Conservation (phyloP, 2,888 invertebrate genomes). For the Penaeus monodon region DNA sequence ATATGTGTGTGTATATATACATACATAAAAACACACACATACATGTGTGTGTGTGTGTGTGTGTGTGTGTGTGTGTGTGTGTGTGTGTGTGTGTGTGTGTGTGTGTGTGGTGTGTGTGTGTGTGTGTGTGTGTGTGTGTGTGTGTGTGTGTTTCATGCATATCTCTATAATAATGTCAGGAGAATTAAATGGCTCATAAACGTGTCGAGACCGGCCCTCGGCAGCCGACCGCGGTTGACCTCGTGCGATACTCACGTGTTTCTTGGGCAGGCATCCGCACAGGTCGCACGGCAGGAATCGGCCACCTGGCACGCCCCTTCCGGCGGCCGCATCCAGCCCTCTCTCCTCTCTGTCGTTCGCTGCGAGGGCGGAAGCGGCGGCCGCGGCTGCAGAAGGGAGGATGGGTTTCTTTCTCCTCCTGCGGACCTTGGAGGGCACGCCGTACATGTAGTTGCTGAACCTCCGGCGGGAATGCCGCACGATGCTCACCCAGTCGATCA, state of each 20-base stretch:
- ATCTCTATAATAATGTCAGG: too few relatives aligned
- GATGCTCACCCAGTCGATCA: constrained; percentile 85
- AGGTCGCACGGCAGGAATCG: constrained; percentile 43
- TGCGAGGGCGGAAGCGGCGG: constrained; percentile 61
- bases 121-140: too few relatives aligned
- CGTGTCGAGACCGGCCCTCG: too few relatives aligned
- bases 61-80: neutral
- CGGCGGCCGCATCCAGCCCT: constrained; percentile 14
- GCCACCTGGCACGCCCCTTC: neutral
- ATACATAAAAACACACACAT: too few relatives aligned
- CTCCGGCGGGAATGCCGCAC: constrained; percentile 80
- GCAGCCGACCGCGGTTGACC: too few relatives aligned
- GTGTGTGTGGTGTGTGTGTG: too few relatives aligned
- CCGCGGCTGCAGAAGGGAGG: constrained; percentile 65
- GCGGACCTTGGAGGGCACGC: constrained; percentile 77
- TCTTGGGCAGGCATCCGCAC: constrained; percentile 54
- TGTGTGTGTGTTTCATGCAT: too few relatives aligned
- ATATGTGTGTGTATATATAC: too few relatives aligned
- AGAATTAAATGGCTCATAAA: neutral
- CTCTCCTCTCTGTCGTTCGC: constrained; percentile 9
- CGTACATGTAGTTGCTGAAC: constrained; percentile 80
- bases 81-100: too few relatives aligned
- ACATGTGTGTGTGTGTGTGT: too few relatives aligned
- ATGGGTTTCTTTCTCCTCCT: constrained; percentile 73
- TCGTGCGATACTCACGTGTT: constrained; percentile 32